Base-by-base conservation (phyloP, 2,797 vertebrate genomes). In the Lithobates sylvaticus region DNA sequence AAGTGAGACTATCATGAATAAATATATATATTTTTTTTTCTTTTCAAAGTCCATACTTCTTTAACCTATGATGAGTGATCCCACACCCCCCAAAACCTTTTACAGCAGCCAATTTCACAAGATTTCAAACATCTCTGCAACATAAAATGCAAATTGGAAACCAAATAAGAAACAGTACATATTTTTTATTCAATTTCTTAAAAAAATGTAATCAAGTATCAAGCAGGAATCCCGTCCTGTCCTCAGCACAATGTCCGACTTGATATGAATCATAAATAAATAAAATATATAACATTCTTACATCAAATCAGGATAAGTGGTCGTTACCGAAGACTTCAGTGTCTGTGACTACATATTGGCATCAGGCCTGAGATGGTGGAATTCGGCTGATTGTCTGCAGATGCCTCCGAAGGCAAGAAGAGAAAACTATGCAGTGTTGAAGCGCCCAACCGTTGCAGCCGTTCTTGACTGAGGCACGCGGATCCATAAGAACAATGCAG, bases 141-240 rank as follows among this genome's bases (percentile, higher is more conserved):
- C 27, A 2, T 29, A 5, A 44, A 32, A 75, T 3, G 36, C 54
- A 15, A 27, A 71, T 4, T 44, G 27, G 27, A 68, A 54, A 12
- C 15, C 47, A 18, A 23, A 16, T 34, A 82, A 72, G 16, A 83
- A 87, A 83, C 36, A 0, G 16, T 68, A 72, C 58, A 83, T 74
- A 34, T 74, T 79, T 79, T 78, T 83, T 73, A 83, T 75, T 83
- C 69, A 67, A 27, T 32, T 58, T 39, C 34, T 79, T 68, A 72
- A 47, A 86, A 74, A 75, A 81, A 13, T 27, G 23, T 72, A 69
- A 86, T 78, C 32, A 50, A 80, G 58, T 67, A 75, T 75, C 26
- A 80, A 58, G n/a, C 78, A 87, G 81, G 86, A 83, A 79, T 78
- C 81, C 86, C 12, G 86, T 83, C 81, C 85, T 78, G 58, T n/a